These are phyloP conservation scores for Sisyra terminalis DNA, from an alignment of 2,888 invertebrate species.

Conservation along the genomic window DNA sequence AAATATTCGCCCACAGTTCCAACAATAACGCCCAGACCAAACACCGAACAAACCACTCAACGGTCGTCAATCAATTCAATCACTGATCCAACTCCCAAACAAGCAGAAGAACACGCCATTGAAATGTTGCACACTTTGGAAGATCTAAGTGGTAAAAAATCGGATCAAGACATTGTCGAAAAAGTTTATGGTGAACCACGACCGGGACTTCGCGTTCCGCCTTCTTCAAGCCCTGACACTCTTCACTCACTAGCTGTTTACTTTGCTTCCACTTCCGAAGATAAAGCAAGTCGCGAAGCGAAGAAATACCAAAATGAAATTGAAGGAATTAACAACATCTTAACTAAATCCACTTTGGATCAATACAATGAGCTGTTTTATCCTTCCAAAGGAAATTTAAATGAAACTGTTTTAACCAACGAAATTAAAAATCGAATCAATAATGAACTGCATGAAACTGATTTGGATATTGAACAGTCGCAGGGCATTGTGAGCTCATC, in stretches of 20 bases:
- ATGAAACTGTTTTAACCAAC: conserved; percentile 10
- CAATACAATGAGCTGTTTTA: conserved; percentile 37
- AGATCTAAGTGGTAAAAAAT: conserved; percentile 35
- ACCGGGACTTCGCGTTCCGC: conserved; percentile 49
- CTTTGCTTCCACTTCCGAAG: conserved; percentile 45
- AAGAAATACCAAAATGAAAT: conserved; percentile 24
- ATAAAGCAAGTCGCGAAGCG: conserved; percentile 15
- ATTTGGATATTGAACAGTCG: conserved; percentile 44
- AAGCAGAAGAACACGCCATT: conserved; percentile 47
- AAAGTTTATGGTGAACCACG: conserved; percentile 32
- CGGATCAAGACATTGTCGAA: conserved; percentile 21
- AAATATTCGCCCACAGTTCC: conserved; percentile 21
- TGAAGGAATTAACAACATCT: conserved; percentile 35
- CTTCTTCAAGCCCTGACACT: conserved; percentile 60
- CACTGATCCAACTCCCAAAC: conserved; percentile 9
- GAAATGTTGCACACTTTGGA: conserved; percentile 51
- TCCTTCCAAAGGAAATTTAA: conserved; percentile 19
- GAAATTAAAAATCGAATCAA: conserved; percentile 4
- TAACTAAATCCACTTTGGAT: conserved; percentile 50
- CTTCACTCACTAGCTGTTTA: conserved; percentile 64
- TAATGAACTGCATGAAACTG: conserved; percentile 21
- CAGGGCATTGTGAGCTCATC: conserved; percentile 40
- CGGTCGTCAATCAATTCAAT: conserved; percentile 4
- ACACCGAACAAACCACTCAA: conserved; percentile 1
- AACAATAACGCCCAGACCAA: conserved; percentile 14